These are phyloP conservation scores for Psilopsiagon aymara DNA, from an alignment of 2,113 vertebrate genomes.

Conservation along the genomic window DNA sequence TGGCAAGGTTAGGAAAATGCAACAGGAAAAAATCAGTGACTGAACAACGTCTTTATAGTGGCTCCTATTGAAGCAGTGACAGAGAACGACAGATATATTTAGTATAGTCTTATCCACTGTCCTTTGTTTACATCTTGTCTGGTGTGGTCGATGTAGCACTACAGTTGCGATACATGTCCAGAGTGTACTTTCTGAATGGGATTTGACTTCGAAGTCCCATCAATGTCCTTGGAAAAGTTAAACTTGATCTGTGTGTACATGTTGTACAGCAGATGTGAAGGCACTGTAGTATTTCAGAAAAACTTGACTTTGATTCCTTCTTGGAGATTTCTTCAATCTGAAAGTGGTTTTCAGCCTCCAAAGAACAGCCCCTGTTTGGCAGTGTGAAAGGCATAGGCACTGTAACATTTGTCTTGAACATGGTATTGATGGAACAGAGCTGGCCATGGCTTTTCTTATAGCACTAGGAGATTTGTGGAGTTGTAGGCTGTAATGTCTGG, in stretches of 20 bases:
- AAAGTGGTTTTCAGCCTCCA: not conserved
- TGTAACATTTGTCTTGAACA: not conserved
- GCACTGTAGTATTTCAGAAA: not conserved
- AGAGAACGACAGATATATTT: not conserved
- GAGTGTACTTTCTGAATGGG: not conserved
- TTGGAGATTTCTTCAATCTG: not conserved
- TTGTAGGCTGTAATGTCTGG: not conserved
- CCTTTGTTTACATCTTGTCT: not conserved
- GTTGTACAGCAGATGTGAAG: not conserved
- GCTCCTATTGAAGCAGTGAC: not conserved
- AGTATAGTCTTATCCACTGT: not conserved
- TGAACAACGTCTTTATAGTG: not conserved
- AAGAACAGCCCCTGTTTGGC: not conserved
- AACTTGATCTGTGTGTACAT: rapidly evolving
- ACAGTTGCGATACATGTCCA: not conserved
- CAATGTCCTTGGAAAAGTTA: not conserved
- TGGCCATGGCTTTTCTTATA: not conserved
- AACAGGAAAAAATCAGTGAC: not conserved
- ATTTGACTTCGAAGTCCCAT: not conserved
- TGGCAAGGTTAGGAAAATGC: slow-evolving; percentile 38
- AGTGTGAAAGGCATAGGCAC: not conserved
- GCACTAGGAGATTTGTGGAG: not conserved
- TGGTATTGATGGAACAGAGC: rapidly evolving
- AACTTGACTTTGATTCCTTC: not conserved
- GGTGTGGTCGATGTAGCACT: not conserved